Base-by-base conservation (phyloP, 1,140 invertebrate species). In the Diplogasteroides magnus region DNA sequence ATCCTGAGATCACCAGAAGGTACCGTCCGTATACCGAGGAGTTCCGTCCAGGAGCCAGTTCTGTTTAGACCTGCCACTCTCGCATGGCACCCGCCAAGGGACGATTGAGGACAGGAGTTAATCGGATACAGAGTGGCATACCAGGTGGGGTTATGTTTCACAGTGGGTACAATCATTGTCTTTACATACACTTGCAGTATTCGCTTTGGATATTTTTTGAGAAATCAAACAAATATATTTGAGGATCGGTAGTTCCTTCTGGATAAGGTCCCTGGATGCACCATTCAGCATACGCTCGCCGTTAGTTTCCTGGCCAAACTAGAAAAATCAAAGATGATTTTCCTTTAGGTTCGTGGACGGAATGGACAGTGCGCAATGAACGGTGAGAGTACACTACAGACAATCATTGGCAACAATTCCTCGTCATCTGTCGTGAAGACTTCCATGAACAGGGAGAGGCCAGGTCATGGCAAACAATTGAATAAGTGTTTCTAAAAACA, bases 401-500 rank as follows among this genome's bases (percentile, higher is more conserved):
- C n/a, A n/a, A n/a, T n/a, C n/a, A n/a, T n/a, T n/a, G n/a, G n/a
- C n/a, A n/a, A n/a, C n/a, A n/a, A n/a, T n/a, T n/a, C 6, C 98
- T 98, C 88, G 88, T 94, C 73, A 92, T 98, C 26, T 89, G 91
- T 64, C 95, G 95, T 56, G 95, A 98, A 84, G 98, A 97, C 82
- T 90, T 95, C 74, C 96, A 96, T 82, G 96, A 96, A 56, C 87
- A 92, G 14, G 94, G 94, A 6, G 93, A 97, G 75, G n/a, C 92
- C 94, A 26, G 83, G 97, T 27, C 91, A 94, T 80, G 93, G 92
- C 71, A 92, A 90, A 84, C 89, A 92, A 15, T 89, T 93, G 6
- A 60, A 67, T 31, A 72, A 67, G 31, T 67, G 37, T 6, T 48
- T 11, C 37, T 19, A 19, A 48, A 48, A 48, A 6, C 37, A 48